Conservation (phyloP, 2,888 invertebrate genomes). For the Lasius fuliginosus region DNA sequence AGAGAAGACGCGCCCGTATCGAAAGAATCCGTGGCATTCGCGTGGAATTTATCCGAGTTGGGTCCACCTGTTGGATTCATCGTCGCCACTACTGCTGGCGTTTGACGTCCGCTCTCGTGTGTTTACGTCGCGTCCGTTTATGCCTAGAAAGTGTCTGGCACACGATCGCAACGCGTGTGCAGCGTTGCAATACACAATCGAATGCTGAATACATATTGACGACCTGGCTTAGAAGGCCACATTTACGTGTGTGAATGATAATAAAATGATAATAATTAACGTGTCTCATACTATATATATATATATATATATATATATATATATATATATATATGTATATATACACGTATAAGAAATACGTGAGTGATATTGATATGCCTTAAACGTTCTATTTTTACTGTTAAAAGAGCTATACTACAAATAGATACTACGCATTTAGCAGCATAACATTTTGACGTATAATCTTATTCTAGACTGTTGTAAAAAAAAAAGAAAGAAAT, state of each 20-base stretch:
- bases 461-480: background rate
- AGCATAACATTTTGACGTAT: background rate
- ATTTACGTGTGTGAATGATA: background rate
- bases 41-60: slow-evolving; percentile 42
- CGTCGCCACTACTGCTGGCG: background rate
- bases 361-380: background rate
- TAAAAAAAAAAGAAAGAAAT: background rate
- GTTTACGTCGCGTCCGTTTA: slow-evolving; percentile 35
- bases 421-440: background rate
- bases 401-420: background rate
- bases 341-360: background rate
- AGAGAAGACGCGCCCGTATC: slow-evolving; percentile 33
- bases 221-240: background rate
- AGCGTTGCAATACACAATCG: background rate
- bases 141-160: slow-evolving; percentile 31
- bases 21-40: slow-evolving; percentile 34
- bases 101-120: slow-evolving; percentile 5
- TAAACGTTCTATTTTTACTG: background rate
- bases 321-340: no score
- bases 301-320: no score
- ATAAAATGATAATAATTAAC: background rate
- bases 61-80: slow-evolving; percentile 48
- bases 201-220: slow-evolving; percentile 7
- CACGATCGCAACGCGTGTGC: slow-evolving; percentile 38
- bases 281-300: background rate